Evolutionary conservation across 2,888 invertebrate species (phyloP).

Genomic region (Sinhomidia bicolor): DNA sequence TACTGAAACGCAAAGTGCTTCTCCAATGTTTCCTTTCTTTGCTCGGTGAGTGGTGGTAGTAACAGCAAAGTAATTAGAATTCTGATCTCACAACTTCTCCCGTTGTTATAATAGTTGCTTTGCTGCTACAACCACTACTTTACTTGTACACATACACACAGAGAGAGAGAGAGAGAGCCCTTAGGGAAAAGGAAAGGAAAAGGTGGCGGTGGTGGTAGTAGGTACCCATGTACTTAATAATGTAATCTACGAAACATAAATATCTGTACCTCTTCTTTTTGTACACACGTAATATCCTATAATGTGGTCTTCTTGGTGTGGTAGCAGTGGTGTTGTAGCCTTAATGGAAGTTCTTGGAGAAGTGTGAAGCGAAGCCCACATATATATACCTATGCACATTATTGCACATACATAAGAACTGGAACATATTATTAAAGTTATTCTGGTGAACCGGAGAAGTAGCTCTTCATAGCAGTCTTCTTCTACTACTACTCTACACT

Average conservation of each 20-base stretch:
- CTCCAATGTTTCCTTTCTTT: constrained; percentile 27
- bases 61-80: constrained; percentile 66
- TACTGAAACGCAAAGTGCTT: constrained; percentile 24
- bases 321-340: too few relatives aligned
- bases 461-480: neutral
- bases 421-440: neutral
- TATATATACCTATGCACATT: too few relatives aligned
- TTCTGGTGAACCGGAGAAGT: neutral
- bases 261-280: neutral
- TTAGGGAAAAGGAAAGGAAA: constrained; percentile 17
- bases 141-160: neutral
- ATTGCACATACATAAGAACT: too few relatives aligned
- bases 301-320: constrained; percentile 16
- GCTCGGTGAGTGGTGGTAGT: neutral
- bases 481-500: neutral
- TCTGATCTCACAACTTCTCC: constrained; percentile 62
- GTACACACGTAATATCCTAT: neutral
- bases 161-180: neutral
- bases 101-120: constrained; percentile 43
- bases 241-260: constrained; percentile 42
- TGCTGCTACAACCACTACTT: too few relatives aligned
- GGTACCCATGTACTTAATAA: constrained; percentile 44
- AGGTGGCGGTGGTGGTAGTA: neutral
- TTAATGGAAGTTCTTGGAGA: constrained; percentile 21
- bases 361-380: constrained; percentile 37